phyloP scores from a whole-genome alignment of 37 sponge, comb jelly and placozoan genomes.

The Eunapius fragilis region DNA sequence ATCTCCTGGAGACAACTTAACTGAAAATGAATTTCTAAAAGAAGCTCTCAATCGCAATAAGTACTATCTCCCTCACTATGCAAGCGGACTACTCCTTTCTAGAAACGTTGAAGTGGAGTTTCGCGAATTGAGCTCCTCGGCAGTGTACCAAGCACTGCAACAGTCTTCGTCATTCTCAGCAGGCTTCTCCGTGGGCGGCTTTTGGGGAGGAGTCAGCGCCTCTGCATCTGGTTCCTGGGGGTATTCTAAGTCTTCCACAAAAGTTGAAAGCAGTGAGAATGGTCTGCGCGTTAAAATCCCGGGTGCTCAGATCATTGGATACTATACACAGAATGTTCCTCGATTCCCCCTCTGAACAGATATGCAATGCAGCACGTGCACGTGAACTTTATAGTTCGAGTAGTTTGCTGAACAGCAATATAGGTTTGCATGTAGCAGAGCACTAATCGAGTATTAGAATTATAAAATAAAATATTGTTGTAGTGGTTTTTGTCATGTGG shows the following conservation, averaged over 20 bases:
- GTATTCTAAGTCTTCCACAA: neutral
- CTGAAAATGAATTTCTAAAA: neutral
- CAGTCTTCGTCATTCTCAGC: neutral
- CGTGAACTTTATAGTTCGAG: too few species aligned
- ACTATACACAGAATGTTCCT: slow-evolving; percentile 45
- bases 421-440: too few species aligned
- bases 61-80: slow-evolving; percentile 44
- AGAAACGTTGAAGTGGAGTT: slow-evolving; percentile 42
- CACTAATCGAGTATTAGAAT: too few species aligned
- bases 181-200: neutral
- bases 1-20: neutral
- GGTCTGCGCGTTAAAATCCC: slow-evolving; percentile 44
- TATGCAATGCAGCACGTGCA: too few species aligned
- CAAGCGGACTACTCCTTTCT: slow-evolving; percentile 33
- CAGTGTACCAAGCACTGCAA: neutral
- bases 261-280: slow-evolving; percentile 11
- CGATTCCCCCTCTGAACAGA: too few species aligned
- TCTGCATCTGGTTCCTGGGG: neutral
- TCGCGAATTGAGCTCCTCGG: neutral
- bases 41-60: neutral
- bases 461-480: too few species aligned
- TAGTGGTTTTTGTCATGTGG: too few species aligned
- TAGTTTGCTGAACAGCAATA: too few species aligned
- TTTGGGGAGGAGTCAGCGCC: slow-evolving; percentile 9
- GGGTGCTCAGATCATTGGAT: slow-evolving; percentile 47